Evolutionary conservation across 2,113 vertebrate genomes (phyloP), one percentile per base, ranked within the genome.

Genomic region (Sander vitreus): DNA sequence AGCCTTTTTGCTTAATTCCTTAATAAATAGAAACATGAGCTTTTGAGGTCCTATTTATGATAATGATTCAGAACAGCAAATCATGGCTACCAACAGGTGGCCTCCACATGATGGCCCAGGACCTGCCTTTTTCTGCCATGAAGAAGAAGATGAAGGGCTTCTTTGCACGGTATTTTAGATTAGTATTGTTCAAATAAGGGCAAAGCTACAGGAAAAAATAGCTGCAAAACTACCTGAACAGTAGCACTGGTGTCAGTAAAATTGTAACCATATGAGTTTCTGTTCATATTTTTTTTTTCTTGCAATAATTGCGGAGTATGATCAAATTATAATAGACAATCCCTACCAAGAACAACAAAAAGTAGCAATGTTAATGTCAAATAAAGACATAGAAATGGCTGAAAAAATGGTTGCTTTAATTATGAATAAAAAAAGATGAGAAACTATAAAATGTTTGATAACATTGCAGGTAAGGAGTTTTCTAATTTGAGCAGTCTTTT

Each of bases 61-160:
- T 72, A 69, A 78, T 77, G 36, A 63, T 66, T 25, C 51, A 62
- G 30, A 45, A 30, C 36, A 54, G 58, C 33, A 63, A 54, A 79
- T 83, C 36, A 36, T 14, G 8, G 53, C 60, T 57, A 58, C 67
- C 23, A 76, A 51, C 81, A 88, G 81, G 50, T 90, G 76, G 78
- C 55, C 54, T 72, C 73, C 79, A 89, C 81, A 88, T 88, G 64
- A 77, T 60, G 18, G 15, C 7, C 62, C 48, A 39, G 73, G 23
- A 54, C 12, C 50, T 47, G 59, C 43, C 18, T 25, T 36, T 54
- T 63, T 73, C 48, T 73, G 33, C 14, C 54, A 43, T 67, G 51
- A 58, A 23, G 45, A 57, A 33, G 50, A 57, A 12, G 13, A n/a
- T 11, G 16, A 50, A 11, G 30, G 33, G 8, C 27, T 58, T 64